Evolutionary conservation across 2,797 vertebrate species (phyloP), one percentile per base, ranked within the genome.

Genomic region (Chiloscyllium punctatum): DNA sequence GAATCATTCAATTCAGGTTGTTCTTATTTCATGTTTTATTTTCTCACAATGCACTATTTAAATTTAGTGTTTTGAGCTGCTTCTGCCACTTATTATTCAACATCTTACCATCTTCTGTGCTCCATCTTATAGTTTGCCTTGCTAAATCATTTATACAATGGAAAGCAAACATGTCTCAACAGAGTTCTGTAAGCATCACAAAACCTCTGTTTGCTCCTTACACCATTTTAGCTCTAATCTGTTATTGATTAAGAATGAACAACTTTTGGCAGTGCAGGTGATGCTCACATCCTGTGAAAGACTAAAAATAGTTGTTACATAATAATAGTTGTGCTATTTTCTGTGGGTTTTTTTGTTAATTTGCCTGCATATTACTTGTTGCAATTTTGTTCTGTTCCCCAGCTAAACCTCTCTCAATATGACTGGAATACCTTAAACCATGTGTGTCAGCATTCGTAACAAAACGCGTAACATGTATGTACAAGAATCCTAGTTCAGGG

Each of bases 111-210:
- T 57, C 8, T 57, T 13, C 51, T 87, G 27, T 4, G 30, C 90
- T 90, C 30, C 21, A 4, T 16, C 30, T 62, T 53, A 66, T 4
- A 66, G 53, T 62, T 62, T 90, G 30, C 51, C 30, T 13, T 90
- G n/a, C n/a, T n/a, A 92, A 92, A 92, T 68, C 33, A 37, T 68
- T 92, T n/a, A 68, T n/a, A 68, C 68, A 68, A 92, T 92, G 16
- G n/a, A 42, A 68, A 57, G 42, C 79, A 84, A 82, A 42, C 16
- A 84, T 16, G 18, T 84, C 37, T 37, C 79, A 42, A 16, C 6
- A 42, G 4, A 62, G 51, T 62, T 33, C n/a, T n/a, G 23, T 91
- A 16, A 68, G 15, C n/a, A 68, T 6, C 15, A 16, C 33, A 92
- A 62, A 23, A 92, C 16, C 18, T 23, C 3, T 62, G 9, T 88